Evolutionary conservation across 1,140 invertebrate genomes (phyloP).

Genomic region (Paraescarpia echinospica): DNA sequence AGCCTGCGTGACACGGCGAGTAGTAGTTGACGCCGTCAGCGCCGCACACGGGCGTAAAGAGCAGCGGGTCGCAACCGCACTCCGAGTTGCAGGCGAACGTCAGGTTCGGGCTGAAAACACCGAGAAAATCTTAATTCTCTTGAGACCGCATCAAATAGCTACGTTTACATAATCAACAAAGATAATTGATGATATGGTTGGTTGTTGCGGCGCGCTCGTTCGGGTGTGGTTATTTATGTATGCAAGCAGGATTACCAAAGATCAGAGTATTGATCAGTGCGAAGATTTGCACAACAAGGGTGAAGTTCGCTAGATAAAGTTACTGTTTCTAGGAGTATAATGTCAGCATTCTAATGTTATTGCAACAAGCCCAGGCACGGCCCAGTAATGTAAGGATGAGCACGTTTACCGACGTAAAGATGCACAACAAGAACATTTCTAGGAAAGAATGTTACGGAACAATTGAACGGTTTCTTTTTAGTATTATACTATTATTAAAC

Average conservation of each 20-base stretch:
- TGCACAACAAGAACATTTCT: no score
- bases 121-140: background rate
- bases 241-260: background rate
- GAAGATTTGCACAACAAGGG: no score
- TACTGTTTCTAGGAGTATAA: no score
- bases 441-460: no score
- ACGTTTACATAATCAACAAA: background rate
- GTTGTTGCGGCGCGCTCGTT: background rate
- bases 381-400: no score
- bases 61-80: constrained; percentile 16
- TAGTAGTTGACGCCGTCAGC: constrained; percentile 27
- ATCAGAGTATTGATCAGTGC: no score
- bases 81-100: constrained; percentile 21
- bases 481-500: no score
- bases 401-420: no score
- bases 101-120: background rate
- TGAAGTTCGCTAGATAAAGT: no score
- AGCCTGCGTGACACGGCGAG: constrained; percentile 34
- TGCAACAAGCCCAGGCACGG: no score
- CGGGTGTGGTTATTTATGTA: background rate
- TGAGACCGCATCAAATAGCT: background rate
- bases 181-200: background rate
- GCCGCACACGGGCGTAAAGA: constrained; percentile 31
- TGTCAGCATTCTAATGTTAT: no score
- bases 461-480: no score